Percentiles rank a stretch among this genome's conserved stretches.
phyloP scores from a whole-genome alignment of 2,113 vertebrate species.

The Albula glossodonta region DNA sequence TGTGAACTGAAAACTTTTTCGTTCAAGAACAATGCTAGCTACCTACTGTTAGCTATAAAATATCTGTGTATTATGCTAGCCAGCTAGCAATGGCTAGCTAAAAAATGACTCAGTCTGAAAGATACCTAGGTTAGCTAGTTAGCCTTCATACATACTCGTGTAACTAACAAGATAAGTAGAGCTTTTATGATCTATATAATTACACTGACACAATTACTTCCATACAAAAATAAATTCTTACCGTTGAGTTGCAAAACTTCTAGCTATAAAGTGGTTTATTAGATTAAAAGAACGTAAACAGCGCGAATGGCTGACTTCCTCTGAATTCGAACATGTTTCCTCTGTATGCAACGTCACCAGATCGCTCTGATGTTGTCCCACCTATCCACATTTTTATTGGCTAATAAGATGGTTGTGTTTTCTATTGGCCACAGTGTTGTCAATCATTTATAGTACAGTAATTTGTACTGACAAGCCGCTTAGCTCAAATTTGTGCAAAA shows the following conservation, averaged over 20 bases:
- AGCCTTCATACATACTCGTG: not conserved
- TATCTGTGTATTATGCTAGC: not conserved
- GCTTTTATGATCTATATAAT: too few species aligned
- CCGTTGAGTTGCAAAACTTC: not conserved
- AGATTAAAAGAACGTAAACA: not conserved
- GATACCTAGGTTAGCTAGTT: not conserved
- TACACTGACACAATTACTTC: not conserved
- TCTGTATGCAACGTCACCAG: not conserved
- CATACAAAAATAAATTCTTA: not conserved
- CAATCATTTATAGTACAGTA: not conserved
- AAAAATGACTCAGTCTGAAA: not conserved
- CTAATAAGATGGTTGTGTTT: not conserved
- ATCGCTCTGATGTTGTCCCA: not conserved
- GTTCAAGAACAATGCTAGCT: not conserved
- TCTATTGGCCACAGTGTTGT: not conserved
- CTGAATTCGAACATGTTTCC: not conserved
- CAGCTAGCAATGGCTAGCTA: not conserved
- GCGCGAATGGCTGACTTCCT: constrained; percentile 1
- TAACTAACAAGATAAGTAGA: too few species aligned
- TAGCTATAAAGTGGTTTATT: not conserved
- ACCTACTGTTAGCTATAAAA: not conserved
- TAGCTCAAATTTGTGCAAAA: not conserved
- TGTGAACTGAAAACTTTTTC: not conserved
- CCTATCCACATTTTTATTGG: not conserved
- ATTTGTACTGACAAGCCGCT: not conserved